phyloP scores from a whole-genome alignment of 1,140 invertebrate species.

The Lamellibrachia luymesi region DNA sequence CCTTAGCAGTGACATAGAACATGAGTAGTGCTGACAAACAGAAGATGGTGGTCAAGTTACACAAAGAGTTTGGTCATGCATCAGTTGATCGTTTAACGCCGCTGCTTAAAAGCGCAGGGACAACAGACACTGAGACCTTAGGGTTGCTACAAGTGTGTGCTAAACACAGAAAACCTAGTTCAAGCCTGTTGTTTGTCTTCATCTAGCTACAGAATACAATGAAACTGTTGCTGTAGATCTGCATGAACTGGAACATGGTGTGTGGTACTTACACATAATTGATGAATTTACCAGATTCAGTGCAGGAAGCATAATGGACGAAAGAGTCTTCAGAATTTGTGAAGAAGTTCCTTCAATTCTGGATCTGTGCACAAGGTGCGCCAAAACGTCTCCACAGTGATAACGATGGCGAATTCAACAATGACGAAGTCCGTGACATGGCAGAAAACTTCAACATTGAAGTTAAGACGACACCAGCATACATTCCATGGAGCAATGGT shows the following conservation, averaged over 20 bases:
- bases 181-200: constrained; percentile 31
- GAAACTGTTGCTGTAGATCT: constrained; percentile 33
- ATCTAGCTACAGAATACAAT: constrained; percentile 32
- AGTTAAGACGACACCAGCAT: constrained; percentile 31
- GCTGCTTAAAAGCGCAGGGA: constrained; percentile 25
- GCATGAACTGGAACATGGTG: too few species aligned
- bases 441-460: constrained; percentile 32
- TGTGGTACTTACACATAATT: constrained; percentile 21
- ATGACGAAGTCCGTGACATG: constrained; percentile 26
- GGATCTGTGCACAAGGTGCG: too few species aligned
- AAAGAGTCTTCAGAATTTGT: too few species aligned
- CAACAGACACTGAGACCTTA: constrained; percentile 3
- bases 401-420: constrained; percentile 25
- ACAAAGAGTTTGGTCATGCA: constrained; percentile 34
- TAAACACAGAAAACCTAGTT: constrained; percentile 23
- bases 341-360: too few species aligned
- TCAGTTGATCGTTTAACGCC: constrained; percentile 21
- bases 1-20: neutral
- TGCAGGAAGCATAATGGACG: constrained; percentile 23
- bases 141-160: constrained; percentile 27
- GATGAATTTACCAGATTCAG: constrained; percentile 31
- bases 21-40: constrained; percentile 20
- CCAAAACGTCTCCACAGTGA: too few species aligned
- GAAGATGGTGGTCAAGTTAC: constrained; percentile 21
- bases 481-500: constrained; percentile 32